These are phyloP conservation scores for Sesia apiformis DNA, from an alignment of 2,888 invertebrate genomes.

Conservation along the genomic window DNA sequence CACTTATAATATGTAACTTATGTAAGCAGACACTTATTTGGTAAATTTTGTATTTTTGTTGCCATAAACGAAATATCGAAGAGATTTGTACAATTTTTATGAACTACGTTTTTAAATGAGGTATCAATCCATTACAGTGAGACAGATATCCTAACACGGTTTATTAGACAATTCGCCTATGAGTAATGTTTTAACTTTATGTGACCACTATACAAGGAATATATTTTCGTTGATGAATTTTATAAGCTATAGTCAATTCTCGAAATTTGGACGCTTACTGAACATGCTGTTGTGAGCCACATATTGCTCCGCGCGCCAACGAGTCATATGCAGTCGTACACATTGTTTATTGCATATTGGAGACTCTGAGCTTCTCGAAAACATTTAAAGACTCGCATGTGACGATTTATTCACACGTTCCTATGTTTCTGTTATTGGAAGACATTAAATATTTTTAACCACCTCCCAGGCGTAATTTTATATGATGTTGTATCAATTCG, in stretches of 20 bases:
- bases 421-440: too few species aligned
- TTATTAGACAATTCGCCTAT: slow-evolving; percentile 28
- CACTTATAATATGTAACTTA: background rate
- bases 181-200: slow-evolving; percentile 42
- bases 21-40: background rate
- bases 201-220: slow-evolving; percentile 30
- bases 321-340: too few species aligned
- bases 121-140: slow-evolving; percentile 46
- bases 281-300: too few species aligned
- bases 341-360: too few species aligned
- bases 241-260: slow-evolving; percentile 1
- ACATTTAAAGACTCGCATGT: too few species aligned
- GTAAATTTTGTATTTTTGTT: background rate
- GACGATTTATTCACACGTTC: too few species aligned
- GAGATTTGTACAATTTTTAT: slow-evolving; percentile 30
- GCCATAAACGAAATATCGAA: background rate
- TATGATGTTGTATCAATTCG: too few species aligned
- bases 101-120: slow-evolving; percentile 38
- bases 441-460: too few species aligned
- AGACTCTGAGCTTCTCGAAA: too few species aligned
- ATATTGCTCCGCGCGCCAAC: too few species aligned
- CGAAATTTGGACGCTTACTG: too few species aligned
- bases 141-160: slow-evolving; percentile 15
- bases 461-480: too few species aligned
- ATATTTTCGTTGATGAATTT: slow-evolving; percentile 31